Evolutionary conservation across 1,140 invertebrate genomes (phyloP), one percentile per base, ranked within the genome.

Genomic region (Calliopsis andreniformis): DNA sequence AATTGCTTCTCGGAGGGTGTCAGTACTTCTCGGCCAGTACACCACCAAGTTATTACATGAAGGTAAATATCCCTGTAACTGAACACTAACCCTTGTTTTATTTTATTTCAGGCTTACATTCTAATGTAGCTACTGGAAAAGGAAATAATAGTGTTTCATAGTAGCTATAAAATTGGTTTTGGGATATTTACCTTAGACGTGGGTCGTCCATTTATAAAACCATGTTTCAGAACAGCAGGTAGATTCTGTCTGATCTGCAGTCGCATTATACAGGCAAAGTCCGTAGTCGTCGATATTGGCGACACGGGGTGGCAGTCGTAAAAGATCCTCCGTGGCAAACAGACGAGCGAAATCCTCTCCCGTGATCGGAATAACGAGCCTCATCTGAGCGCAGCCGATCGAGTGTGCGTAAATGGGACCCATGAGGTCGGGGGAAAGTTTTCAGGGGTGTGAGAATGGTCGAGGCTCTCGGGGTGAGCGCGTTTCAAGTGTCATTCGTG

Each of bases 331-430:
- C 30, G 66, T 59, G 66, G n/a, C 82, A 55, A 81, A 42, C 47
- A 35, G 35, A 35, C 16, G 32, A 76, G 78, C 72, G 72, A 72
- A 83, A 84, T 84, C 82, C 82, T 78, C 80, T 71, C 18, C 5
- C 82, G 80, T 83, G 83, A 84, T 84, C 83, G 78, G 81, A 84
- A 85, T 84, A 81, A 84, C 82, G 69, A 85, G 78, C 55, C 58
- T 49, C 35, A 62, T 51, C 78, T 66, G 53, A 67, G 78, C 73
- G 30, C n/a, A 58, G 62, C 49, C 64, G 78, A 84, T 80, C 64
- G 56, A 61, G 64, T 56, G 72, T 80, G 80, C 81, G 78, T 84
- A 56, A 78, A 83, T 78, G 78, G 82, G 82, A 80, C 83, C 72
- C 82, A 45, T 61, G 78, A 75, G 82, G 78, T 32, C 18, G 51